Evolutionary conservation across 2,888 invertebrate genomes (phyloP).

Genomic region (Ectemnius cavifrons): DNA sequence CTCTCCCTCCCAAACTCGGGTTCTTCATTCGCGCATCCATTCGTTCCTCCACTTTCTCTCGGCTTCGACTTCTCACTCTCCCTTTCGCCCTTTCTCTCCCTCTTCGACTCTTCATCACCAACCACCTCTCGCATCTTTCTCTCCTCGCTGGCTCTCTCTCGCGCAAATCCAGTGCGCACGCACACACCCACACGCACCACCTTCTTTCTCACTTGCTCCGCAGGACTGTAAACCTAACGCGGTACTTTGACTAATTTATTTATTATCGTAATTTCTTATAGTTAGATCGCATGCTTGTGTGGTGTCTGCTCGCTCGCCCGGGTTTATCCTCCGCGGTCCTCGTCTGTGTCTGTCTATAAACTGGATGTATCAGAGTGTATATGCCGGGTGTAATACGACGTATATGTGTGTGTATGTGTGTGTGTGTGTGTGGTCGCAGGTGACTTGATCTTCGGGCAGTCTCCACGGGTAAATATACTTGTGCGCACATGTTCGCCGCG

Average conservation of each 20-base stretch:
- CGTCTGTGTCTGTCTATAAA: background rate
- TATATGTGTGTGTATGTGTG: too few relatives aligned
- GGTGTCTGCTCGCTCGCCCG: background rate
- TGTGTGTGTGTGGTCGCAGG: too few relatives aligned
- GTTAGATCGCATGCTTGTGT: conserved; percentile 58
- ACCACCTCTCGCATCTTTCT: too few relatives aligned
- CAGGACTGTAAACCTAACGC: conserved; percentile 66
- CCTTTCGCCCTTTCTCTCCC: background rate
- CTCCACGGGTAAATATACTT: conserved; percentile 14
- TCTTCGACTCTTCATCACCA: conserved; percentile 8
- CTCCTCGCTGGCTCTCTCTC: conserved; percentile 10
- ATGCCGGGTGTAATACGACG: too few relatives aligned
- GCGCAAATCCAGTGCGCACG: conserved; percentile 10
- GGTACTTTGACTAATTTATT: conserved; percentile 64
- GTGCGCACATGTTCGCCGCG: conserved; percentile 22
- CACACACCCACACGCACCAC: conserved; percentile 2
- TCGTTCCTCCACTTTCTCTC: background rate
- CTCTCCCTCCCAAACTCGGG: background rate
- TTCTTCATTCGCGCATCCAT: background rate
- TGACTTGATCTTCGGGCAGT: conserved; percentile 15
- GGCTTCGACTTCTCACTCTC: conserved; percentile 11
- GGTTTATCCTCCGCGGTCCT: background rate
- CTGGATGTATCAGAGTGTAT: background rate
- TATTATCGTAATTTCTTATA: conserved; percentile 65
- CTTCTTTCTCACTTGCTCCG: conserved; percentile 13